Base-by-base conservation (phyloP, 2,113 vertebrate genomes). In the Sula dactylatra region DNA sequence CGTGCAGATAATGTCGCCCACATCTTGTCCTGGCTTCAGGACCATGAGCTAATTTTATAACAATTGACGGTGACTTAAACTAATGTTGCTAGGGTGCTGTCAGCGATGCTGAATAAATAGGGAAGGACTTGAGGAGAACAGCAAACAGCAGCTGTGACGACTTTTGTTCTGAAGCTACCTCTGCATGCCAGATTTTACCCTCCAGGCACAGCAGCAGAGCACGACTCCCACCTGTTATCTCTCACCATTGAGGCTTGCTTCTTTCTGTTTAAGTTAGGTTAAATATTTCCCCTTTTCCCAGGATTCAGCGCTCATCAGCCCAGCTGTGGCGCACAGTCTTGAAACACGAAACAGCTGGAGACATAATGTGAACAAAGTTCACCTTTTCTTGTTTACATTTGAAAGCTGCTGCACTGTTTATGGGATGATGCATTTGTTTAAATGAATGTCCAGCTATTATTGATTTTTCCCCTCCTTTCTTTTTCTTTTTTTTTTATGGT, bases 281-380 rank as follows among this genome's bases (percentile, higher is more conserved):
- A 96, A 96, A 97, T 97, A 95, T 73, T 95, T 96, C 92, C 94
- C 91, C 82, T 94, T 88, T 98, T 98, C 98, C 97, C 98, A 98
- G 97, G 97, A 97, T 97, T 98, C 95, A 94, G 90, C 96, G 93
- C 96, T 96, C 96, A 95, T 96, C 95, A 91, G 94, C 70, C 97
- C 98, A 98, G 97, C 97, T 98, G 97, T 97, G 94, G 92, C 56
- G 32, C 97, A 81, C 85, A 95, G 93, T 93, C 89, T 97, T 90
- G 93, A 97, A 98, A 98, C 96, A 97, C 88, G 96, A 97, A 98
- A 98, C 98, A 98, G 98, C 98, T 98, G 98, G 98, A 98, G 96
- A 96, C 91, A 96, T 93, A 79, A 96, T 97, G 96, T 96, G 98
- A 98, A 95, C 96, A 96, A 94, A 98, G 97, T 98, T 98, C 98